Base-by-base conservation (phyloP, 2,888 invertebrate genomes). In the Trimorus sp. region DNA sequence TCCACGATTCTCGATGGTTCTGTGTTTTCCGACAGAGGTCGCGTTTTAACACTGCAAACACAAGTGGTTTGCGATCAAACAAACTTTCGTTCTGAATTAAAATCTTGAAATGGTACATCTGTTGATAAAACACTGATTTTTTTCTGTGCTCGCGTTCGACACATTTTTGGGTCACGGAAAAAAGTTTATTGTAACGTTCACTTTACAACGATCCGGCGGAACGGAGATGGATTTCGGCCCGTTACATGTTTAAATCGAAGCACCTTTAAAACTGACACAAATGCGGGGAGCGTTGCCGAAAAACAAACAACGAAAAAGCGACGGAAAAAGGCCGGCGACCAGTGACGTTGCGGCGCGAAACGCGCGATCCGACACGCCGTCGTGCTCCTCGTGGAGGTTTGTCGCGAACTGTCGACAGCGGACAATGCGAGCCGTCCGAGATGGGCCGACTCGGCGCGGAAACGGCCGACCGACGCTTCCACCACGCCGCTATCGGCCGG, bases 321-420 rank as follows among this genome's bases (percentile, higher is more conserved):
- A 16, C 11, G 8, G 36, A 56, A 48, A 60, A 54, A 70, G 56
- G 71, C 65, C 60, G 54, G 70, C 38, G 26, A 26, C 1, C 26
- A 62, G 15, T 82, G 83, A 84, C 85, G 79, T 83, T 82, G 83
- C 78, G 59, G 60, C 63, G 69, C 65, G 59, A 68, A 48, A 42
- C 62, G 60, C 51, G 56, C 65, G 74, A 49, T 60, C 71, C 71
- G 63, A 68, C 79, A 66, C 85, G 84, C 83, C 85, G 85, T 84
- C 60, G 54, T 73, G 80, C 84, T 80, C 88, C 68, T 89, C 88
- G 82, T 88, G 90, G 83, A 90, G 88, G 89, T 87, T 90, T 89
- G 88, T 90, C 91, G 86, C 90, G 88, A 86, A 90, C 90, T 90
- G 90, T 88, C 87, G 87, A 86, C 86, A 83, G 86, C 88, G 86